Evolutionary conservation across 2,888 invertebrate genomes (phyloP), one percentile per base, ranked within the genome.

Genomic region (Xestobium rufovillosum): DNA sequence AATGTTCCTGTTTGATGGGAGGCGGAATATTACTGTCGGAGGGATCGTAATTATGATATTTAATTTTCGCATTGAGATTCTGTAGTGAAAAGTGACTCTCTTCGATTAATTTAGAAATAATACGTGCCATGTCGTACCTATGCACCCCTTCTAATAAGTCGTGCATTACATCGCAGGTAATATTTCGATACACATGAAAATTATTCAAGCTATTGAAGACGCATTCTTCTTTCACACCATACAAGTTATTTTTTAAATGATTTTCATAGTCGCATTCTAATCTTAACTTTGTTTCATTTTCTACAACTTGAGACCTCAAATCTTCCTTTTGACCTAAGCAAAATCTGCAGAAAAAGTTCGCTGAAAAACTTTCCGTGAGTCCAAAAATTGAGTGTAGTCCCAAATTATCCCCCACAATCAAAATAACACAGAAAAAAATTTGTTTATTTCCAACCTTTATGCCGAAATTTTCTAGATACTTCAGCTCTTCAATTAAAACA

Each of bases 261-360:
- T 17, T 17, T 31, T 16, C 13, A 33, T 44, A 43, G 28, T 33
- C 19, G 9, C 10, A 8, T 29, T 17, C 34, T 23, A 19, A 32
- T 30, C 38, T 26, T 13, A 37, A n/a, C 17, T 14, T 16, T 23
- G 31, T 44, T 35, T 25, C 42, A 38, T 46, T 29, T 40, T 45
- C 45, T 38, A 25, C 34, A 8, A n/a, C 30, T 30, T 33, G 33
- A 4, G 4, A 17, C 32, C 34, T 23, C 3, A 36, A 16, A 23
- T 19, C 14, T 30, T 36, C 33, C 41, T 45, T 46, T 6, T 30
- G 16, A 14, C 31, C 34, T 33, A 19, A 38, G 19, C 51, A 51
- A 36, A 50, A 38, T 26, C 50, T 13, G 33, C 50, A 48, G 19
- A 41, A 43, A 29, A 38, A 34, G 17, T 39, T 26, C 10, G 41